Evolutionary conservation across 1,140 invertebrate species (phyloP), one percentile per base, ranked within the genome.

Genomic region (Atta cephalotes): DNA sequence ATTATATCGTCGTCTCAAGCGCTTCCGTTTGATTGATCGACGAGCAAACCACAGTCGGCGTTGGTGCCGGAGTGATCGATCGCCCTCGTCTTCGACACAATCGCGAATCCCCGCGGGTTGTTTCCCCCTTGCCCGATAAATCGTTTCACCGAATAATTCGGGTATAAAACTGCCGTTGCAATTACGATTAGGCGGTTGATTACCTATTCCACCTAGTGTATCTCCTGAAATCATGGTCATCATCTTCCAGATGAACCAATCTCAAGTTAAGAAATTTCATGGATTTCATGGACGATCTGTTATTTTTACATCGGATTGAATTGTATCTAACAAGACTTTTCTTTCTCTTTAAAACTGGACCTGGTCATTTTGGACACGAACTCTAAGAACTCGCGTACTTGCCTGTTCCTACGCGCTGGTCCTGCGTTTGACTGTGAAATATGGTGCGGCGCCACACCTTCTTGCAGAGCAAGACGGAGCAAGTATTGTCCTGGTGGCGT

Each of bases 381-480:
- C 49, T 84, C 80, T 74, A 84, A 74, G 80, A 66, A 63, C 35
- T 63, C 58, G 58, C 74, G 74, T 80, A 62, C 68, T 18, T 89
- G 91, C 92, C 93, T 93, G 92, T 92, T 39, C 35, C 35, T 39
- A 91, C 88, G 84, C 79, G 87, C 88, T 10, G 91, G 87, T 91
- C 87, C 93, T 95, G 94, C 92, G 91, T 89, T 91, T 95, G 94
- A 94, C 94, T 94, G 88, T 94, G 93, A 95, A 94, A 94, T 94
- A 95, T 93, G 93, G 89, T 80, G 84, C 86, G 77, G 89, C 91
- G 89, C 94, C 94, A 94, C 93, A 94, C 93, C 94, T 93, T 91
- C 93, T 93, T 90, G 90, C 89, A 84, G 81, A 21, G 21, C 21
- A 21, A 21, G 21, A 10, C 74, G 58, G 88, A 35, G 21, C 60